Evolutionary conservation across 92 coral and sea anemone species (phyloP), one percentile per base, ranked within the genome.

Genomic region (Palythoa heliodiscus): DNA sequence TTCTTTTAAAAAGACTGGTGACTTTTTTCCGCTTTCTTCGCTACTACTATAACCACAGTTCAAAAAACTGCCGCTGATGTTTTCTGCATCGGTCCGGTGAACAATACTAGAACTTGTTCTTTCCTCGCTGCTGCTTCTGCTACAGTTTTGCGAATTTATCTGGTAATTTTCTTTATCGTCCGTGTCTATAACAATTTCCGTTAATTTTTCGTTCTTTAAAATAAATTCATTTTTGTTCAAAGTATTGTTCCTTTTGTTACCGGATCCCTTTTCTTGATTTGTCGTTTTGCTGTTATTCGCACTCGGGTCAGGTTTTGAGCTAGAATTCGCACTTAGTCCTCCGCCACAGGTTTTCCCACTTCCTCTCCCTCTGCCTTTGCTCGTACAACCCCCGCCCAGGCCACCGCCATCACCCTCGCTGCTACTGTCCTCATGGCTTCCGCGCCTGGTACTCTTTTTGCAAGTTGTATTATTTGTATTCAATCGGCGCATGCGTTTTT

Each of bases 401-500:
- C 91, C 89, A 16, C 91, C 89, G 14, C 91, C 97, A 48, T 96
- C 99, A 23, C 99, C 98, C 67, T 96, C 99, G 39, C 91, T 86
- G 82, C 92, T 90, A 53, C 98, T 93, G 63, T 96, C 99, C 53
- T 96, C 99, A 57, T 86, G 88, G 24, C 94, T 90, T 57, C 89
- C 89, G 50, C 98, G 93, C 92, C 93, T 89, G 48, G 98, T 87
- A 68, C 89, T 95, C 63, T 78, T 73, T 73, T 93, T 89, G 43
- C 94, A 85, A 66, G 97, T 93, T 50, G 97, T 78, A 25, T 95
- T 88, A 63, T 84, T 93, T 47, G 99, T 96, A 69, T 95, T 94
- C 5, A 96, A 90, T 52, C 99, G 85, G 40, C 94, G 91, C 99
- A 96, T 96, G 89, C 93, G 95, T 76, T 95, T 95, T 60, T 96